These are phyloP conservation scores for Peromyscus melanophrys DNA, from an alignment of 2,797 vertebrate genomes.

Conservation along the genomic window DNA sequence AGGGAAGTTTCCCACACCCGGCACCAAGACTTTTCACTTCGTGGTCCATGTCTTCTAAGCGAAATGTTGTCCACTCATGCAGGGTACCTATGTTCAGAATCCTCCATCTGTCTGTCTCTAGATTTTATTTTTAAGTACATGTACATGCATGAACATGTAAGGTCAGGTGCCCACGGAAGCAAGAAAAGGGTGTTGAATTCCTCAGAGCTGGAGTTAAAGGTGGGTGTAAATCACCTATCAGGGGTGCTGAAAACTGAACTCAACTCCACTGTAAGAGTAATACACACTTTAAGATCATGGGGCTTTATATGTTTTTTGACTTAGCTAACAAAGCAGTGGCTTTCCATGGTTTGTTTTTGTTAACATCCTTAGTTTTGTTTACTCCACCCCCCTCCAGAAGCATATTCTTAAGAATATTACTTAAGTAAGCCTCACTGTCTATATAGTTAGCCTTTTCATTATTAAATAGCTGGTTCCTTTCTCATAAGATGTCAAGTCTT, in stretches of 20 bases:
- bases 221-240: neutral
- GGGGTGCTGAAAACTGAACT: too few species aligned
- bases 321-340: neutral
- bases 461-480: slow-evolving; percentile 22
- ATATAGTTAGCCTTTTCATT: neutral
- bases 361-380: neutral
- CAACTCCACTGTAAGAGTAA: neutral
- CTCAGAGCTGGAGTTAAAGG: neutral
- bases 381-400: neutral
- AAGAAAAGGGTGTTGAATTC: neutral
- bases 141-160: neutral
- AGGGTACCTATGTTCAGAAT: neutral
- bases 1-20: neutral
- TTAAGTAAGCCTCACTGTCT: neutral
- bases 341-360: neutral
- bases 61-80: neutral
- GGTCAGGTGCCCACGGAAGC: neutral
- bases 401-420: neutral
- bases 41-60: neutral
- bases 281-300: neutral
- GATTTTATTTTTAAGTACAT: neutral
- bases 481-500: slow-evolving; percentile 9
- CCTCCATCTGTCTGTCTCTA: neutral
- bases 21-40: neutral
- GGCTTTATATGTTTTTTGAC: neutral